Percentiles rank a stretch among this genome's conserved stretches.
Evolutionary conservation across 1,140 invertebrate genomes (phyloP).

Genomic region (Penaeus indicus): DNA sequence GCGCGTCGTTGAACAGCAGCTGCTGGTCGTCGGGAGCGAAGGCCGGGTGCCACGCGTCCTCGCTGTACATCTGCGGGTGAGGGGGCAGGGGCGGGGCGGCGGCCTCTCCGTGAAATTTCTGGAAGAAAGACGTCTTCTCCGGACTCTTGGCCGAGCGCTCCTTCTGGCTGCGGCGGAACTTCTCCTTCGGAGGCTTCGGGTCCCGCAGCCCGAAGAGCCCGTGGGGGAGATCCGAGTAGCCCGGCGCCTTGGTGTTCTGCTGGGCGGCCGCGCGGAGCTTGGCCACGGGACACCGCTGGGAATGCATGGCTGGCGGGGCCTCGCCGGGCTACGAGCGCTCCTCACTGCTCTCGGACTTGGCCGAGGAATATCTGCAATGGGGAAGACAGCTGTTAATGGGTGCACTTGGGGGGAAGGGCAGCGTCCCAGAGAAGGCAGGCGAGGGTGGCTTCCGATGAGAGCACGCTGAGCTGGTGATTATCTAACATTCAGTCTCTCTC

Average conservation of each 20-base stretch:
- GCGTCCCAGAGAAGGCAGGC: no score
- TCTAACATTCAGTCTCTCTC: no score
- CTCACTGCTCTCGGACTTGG: not conserved
- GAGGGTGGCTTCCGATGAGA: no score
- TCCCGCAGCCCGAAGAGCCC: not conserved
- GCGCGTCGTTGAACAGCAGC: slow-evolving; percentile 8
- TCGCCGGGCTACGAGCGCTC: not conserved
- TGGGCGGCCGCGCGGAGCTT: slow-evolving; percentile 47
- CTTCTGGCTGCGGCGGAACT: not conserved
- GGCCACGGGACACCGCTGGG: slow-evolving; percentile 53
- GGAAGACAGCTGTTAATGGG: no score
- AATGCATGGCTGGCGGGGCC: slow-evolving; percentile 32
- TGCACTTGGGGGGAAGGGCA: no score
- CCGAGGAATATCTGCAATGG: not conserved
- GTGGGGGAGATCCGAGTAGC: not conserved
- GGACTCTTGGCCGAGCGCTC: slow-evolving; percentile 13
- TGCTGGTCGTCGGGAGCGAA: not conserved
- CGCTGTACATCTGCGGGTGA: slow-evolving; percentile 56
- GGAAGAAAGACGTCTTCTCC: slow-evolving; percentile 48
- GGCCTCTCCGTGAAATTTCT: slow-evolving; percentile 47
- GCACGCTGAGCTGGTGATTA: no score
- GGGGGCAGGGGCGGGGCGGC: slow-evolving; percentile 34
- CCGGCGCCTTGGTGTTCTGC: not conserved
- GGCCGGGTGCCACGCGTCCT: slow-evolving; percentile 29
- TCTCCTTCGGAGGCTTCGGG: not conserved